Percentiles rank a stretch among this genome's conserved stretches.
These are phyloP conservation scores for Nanorana parkeri DNA, from an alignment of 2,113 vertebrate species.

Conservation along the genomic window DNA sequence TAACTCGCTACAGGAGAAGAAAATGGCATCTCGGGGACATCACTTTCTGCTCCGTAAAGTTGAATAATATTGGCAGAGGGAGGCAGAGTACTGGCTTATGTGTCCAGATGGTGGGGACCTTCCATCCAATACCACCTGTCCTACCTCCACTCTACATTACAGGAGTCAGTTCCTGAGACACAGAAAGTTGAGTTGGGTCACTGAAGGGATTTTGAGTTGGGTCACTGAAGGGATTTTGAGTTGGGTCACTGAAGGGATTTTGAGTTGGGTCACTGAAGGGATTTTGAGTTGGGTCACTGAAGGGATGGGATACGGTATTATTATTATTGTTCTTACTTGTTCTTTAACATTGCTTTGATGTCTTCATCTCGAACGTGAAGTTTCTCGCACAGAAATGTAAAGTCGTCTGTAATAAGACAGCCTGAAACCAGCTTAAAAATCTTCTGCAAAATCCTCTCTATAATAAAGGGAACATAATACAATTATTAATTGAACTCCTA, in stretches of 20 bases:
- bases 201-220: background rate
- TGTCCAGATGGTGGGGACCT: too few relatives aligned
- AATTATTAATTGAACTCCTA: too few relatives aligned
- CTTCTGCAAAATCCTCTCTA: conserved; percentile 72
- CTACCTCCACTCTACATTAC: too few relatives aligned
- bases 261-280: too few relatives aligned
- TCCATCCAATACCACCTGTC: too few relatives aligned
- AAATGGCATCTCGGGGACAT: too few relatives aligned
- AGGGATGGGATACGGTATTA: background rate
- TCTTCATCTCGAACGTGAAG: conserved; percentile 59
- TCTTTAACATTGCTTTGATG: conserved; percentile 54
- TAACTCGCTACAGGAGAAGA: too few relatives aligned
- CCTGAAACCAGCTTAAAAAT: conserved; percentile 67
- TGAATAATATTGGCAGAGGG: too few relatives aligned
- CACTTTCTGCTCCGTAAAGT: too few relatives aligned
- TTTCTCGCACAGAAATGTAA: conserved; percentile 70
- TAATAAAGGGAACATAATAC: conserved; percentile 51
- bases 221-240: background rate
- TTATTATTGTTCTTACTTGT: conserved; percentile 51
- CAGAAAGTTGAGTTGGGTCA: background rate
- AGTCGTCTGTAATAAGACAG: conserved; percentile 62
- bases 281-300: background rate
- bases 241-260: background rate
- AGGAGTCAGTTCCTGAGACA: background rate
- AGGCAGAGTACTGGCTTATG: too few relatives aligned